Conservation (phyloP, 2,797 vertebrate genomes). For the Ambastaia sidthimunki region DNA sequence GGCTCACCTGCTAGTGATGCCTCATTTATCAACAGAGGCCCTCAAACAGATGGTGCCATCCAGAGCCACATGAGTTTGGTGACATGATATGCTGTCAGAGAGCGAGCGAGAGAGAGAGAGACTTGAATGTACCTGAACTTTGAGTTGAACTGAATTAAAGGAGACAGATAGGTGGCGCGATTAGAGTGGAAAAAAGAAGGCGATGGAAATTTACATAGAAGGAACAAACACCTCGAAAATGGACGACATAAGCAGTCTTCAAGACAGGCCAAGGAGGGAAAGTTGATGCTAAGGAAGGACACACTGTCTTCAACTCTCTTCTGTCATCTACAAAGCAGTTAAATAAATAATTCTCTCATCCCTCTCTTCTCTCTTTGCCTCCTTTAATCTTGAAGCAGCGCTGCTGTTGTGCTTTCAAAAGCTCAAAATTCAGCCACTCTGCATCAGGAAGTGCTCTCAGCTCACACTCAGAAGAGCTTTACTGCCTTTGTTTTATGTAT, state of each 20-base stretch:
- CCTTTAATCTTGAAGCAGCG: conserved; percentile 45
- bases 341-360: conserved; percentile 59
- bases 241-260: conserved; percentile 32
- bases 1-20: conserved; percentile 58
- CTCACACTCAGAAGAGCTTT: conserved; percentile 45
- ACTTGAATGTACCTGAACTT: conserved; percentile 28
- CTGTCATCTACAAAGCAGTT: conserved; percentile 58
- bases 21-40: conserved; percentile 63
- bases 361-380: conserved; percentile 44
- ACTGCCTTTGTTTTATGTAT: conserved; percentile 36
- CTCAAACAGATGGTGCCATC: conserved; percentile 44
- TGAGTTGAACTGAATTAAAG: conserved; percentile 34
- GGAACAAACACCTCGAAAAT: conserved; percentile 31
- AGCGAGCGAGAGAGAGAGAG: neutral
- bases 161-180: conserved; percentile 28
- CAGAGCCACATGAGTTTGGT: conserved; percentile 13
- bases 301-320: conserved; percentile 31
- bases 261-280: conserved; percentile 25
- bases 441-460: conserved; percentile 46
- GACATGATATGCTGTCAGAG: conserved; percentile 40
- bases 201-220: conserved; percentile 30
- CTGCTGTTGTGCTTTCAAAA: conserved; percentile 43
- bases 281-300: conserved; percentile 21
- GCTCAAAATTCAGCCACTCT: conserved; percentile 41
- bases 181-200: conserved; percentile 5